Percentiles rank a stretch among this genome's conserved stretches.
These are phyloP conservation scores for Coreius guichenoti DNA, from an alignment of 2,797 vertebrate species.

Conservation along the genomic window DNA sequence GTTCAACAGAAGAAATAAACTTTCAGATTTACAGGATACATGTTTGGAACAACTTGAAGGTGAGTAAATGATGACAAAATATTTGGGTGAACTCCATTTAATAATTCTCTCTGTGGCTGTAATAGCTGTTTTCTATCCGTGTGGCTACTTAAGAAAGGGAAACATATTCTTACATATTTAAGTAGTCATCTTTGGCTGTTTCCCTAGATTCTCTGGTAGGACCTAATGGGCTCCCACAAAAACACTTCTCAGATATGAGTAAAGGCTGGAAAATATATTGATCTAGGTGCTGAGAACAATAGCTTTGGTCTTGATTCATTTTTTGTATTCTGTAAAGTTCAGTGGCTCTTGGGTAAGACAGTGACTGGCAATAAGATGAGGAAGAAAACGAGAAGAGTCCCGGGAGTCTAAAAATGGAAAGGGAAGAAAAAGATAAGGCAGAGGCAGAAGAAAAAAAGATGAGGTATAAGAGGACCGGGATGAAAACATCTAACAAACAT, in stretches of 20 bases:
- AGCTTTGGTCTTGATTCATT: slow-evolving; percentile 67
- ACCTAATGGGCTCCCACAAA: slow-evolving; percentile 62
- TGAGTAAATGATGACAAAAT: too few species aligned
- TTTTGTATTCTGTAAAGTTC: slow-evolving; percentile 63
- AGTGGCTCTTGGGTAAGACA: slow-evolving; percentile 46
- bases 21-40: too few species aligned
- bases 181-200: not conserved
- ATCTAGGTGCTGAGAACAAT: slow-evolving; percentile 80
- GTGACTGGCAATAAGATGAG: slow-evolving; percentile 23
- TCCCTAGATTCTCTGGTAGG: slow-evolving; percentile 17
- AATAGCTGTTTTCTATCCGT: not conserved
- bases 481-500: slow-evolving; percentile 12
- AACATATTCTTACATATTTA: slow-evolving; percentile 6
- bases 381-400: slow-evolving; percentile 18
- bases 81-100: not conserved
- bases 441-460: slow-evolving; percentile 53
- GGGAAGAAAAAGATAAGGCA: slow-evolving; percentile 52
- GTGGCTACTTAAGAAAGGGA: not conserved
- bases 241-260: slow-evolving; percentile 74
- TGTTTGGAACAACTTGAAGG: too few species aligned
- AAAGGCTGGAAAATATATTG: slow-evolving; percentile 80
- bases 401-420: slow-evolving; percentile 40
- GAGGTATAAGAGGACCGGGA: slow-evolving; percentile 44
- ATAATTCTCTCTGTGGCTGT: slow-evolving; percentile 3
- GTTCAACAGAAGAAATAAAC: too few species aligned